A percentile compares a stretch with the other conserved stretches of the same genome.
Conservation (phyloP, 2,113 vertebrate genomes). For the Echinops telfairi region DNA sequence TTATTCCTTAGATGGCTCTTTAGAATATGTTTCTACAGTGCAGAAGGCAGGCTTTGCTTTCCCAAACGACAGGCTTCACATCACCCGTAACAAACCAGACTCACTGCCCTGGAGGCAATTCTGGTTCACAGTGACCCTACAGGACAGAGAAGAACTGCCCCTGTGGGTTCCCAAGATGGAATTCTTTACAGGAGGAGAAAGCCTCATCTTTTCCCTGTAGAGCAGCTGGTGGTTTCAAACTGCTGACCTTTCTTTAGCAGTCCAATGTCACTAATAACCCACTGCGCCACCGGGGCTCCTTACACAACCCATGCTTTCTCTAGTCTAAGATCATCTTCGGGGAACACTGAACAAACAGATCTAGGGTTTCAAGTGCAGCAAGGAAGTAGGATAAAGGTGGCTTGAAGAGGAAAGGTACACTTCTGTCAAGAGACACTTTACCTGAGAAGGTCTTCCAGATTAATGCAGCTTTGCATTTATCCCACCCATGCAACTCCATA, state of each 20-base stretch:
- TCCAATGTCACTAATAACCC: too few relatives aligned
- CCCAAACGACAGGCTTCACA: conserved; percentile 60
- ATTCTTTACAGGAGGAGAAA: too few relatives aligned
- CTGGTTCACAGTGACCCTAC: too few relatives aligned
- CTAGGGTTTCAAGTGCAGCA: background rate
- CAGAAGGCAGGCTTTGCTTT: conserved; percentile 69
- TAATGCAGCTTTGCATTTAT: background rate
- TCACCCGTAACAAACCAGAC: background rate
- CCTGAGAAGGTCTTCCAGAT: background rate
- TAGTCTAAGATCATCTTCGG: background rate
- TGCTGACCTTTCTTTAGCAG: too few relatives aligned
- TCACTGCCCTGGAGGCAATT: too few relatives aligned
- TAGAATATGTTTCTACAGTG: conserved; percentile 72
- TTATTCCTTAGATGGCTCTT: conserved; percentile 77
- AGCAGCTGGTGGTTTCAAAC: too few relatives aligned
- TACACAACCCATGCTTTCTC: background rate
- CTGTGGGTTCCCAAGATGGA: too few relatives aligned
- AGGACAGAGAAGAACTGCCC: too few relatives aligned
- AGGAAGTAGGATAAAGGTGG: background rate
- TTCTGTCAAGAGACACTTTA: conserved; percentile 13
- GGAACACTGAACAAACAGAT: background rate
- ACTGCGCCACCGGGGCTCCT: too few relatives aligned
- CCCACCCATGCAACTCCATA: background rate
- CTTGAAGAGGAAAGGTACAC: background rate
- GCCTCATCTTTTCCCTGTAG: too few relatives aligned